A percentile compares a stretch with the other conserved stretches of the same genome.
Conservation (phyloP, 2,797 vertebrate species). For the Amblyopsis hoosieri region DNA sequence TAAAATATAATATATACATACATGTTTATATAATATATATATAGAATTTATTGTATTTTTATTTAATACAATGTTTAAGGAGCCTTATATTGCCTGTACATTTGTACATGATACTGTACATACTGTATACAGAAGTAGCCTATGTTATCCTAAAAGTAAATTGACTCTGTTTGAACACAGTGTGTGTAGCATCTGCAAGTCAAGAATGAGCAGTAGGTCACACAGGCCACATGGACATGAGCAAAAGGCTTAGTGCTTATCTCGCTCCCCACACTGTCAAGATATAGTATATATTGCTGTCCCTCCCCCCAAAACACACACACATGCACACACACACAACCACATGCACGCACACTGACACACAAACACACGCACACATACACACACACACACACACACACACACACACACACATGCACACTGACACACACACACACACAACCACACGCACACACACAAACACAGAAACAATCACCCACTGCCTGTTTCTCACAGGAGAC, state of each 20-base stretch:
- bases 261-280: background rate
- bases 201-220: background rate
- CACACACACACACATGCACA: background rate
- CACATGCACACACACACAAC: background rate
- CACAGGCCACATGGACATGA: constrained; percentile 4
- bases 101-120: too few relatives aligned
- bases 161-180: background rate
- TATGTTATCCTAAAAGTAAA: background rate
- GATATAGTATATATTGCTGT: background rate
- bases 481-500: constrained; percentile 29
- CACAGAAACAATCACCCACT: background rate
- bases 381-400: background rate
- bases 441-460: too few relatives aligned
- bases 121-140: background rate
- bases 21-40: too few relatives aligned
- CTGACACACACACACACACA: background rate
- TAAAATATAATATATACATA: too few relatives aligned
- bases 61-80: too few relatives aligned
- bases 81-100: too few relatives aligned
- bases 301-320: background rate
- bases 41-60: too few relatives aligned
- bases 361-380: background rate
- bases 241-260: background rate
- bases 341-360: too few relatives aligned
- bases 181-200: background rate